Base-by-base conservation (phyloP, 2,797 vertebrate species). In the Sebastes matsubarae region DNA sequence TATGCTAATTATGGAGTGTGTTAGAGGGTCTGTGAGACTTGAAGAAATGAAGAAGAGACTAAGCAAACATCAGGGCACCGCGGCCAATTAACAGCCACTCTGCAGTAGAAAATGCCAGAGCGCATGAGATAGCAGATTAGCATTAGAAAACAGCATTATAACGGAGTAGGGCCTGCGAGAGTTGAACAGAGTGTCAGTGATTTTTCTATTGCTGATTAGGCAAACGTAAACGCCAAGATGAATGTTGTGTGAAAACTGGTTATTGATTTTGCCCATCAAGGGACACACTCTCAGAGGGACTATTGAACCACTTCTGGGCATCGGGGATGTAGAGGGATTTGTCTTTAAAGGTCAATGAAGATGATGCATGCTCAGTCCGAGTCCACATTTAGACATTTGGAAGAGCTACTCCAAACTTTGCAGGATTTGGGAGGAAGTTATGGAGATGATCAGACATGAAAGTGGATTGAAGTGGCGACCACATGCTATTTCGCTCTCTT, bases 201-300 rank as follows among this genome's bases (percentile, higher is more conserved):
- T 87, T 91, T 88, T 85, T 68, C 70, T 68, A 24, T 74, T 87
- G 91, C 93, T 93, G 92, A 94, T 92, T 87, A 94, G 83, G 90
- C 90, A 90, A 95, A 93, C 83, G 79, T 82, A 91, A 91, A 93
- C 89, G 83, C 80, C 69, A 91, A 89, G 91, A 95, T 85, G 84
- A 93, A 94, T 95, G 92, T 79, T 90, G 88, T 84, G 83, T 73
- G 80, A 85, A 91, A 89, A 89, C 74, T 42, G 69, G 73, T 78
- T 92, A 95, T 95, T 93, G 94, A 95, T 96, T 95, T 91, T 71
- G 34, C 68, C 75, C 85, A 88, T 93, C 77, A 85, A 78, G 82
- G 92, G 87, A 90, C 85, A 82, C 42, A 71, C 81, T 88, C 86
- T 83, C 89, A 22, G 27, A 80, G 89, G 85, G 81, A 90, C 89